Evolutionary conservation across 1,140 invertebrate genomes (phyloP).

Genomic region (Trichoplusia ni): DNA sequence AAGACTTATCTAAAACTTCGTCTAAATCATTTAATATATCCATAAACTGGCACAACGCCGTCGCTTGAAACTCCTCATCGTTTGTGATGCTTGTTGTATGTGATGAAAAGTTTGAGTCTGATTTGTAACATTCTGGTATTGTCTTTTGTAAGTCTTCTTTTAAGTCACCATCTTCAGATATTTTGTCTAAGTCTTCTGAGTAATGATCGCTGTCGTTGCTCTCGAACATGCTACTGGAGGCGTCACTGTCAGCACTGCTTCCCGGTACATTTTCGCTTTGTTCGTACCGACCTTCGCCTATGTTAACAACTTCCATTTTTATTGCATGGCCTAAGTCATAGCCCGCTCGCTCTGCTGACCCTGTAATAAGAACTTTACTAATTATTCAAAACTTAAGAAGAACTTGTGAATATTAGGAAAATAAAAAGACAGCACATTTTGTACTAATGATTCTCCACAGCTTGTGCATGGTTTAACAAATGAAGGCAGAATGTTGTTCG

Average conservation of each 20-base stretch:
- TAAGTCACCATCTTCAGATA: constrained; percentile 71
- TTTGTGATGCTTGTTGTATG: constrained; percentile 67
- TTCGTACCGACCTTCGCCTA: constrained; percentile 68
- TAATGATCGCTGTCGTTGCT: constrained; percentile 58
- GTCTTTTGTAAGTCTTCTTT: constrained; percentile 72
- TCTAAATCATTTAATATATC: constrained; percentile 80
- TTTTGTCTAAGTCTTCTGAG: constrained; percentile 66
- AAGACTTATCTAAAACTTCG: constrained; percentile 77
- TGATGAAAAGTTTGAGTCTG: constrained; percentile 74
- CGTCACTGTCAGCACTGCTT: constrained; percentile 67
- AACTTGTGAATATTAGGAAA: constrained; percentile 23
- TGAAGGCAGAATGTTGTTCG: constrained; percentile 34
- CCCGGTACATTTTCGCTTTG: constrained; percentile 62
- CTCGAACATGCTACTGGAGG: constrained; percentile 62
- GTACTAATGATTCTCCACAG: constrained; percentile 63
- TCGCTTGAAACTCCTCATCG: constrained; percentile 76
- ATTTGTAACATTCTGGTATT: constrained; percentile 72
- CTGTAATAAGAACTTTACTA: constrained; percentile 56
- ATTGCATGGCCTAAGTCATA: constrained; percentile 76
- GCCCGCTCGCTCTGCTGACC: constrained; percentile 59
- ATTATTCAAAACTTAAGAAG: constrained; percentile 24
- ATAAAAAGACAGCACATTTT: constrained; percentile 52
- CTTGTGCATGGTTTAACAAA: constrained; percentile 57
- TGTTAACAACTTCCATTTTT: constrained; percentile 74
- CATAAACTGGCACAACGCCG: constrained; percentile 78